phyloP scores from a whole-genome alignment of 2,113 vertebrate genomes.

The Agapornis roseicollis region DNA sequence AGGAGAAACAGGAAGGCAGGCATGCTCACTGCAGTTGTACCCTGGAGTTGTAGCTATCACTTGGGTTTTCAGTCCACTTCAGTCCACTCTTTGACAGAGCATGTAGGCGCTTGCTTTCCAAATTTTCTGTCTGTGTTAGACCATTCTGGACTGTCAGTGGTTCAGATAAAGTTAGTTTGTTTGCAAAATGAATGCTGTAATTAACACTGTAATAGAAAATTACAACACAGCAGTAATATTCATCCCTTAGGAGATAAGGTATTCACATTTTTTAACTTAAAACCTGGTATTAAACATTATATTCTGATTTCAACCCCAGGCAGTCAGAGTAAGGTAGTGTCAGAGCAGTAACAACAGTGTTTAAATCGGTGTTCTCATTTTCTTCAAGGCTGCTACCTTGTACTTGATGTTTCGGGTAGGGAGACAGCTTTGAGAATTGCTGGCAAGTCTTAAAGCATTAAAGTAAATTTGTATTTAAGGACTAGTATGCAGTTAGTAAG shows the following conservation, averaged over 20 bases:
- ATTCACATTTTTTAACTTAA: background rate
- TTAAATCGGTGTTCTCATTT: background rate
- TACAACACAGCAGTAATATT: accelerated
- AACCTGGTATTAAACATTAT: background rate
- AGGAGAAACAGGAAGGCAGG: background rate
- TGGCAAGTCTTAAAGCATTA: background rate
- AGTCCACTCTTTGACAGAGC: background rate
- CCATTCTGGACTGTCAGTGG: background rate
- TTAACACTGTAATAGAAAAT: background rate
- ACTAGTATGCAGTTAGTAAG: background rate
- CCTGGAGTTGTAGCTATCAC: background rate
- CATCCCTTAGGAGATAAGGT: background rate
- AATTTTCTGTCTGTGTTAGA: background rate
- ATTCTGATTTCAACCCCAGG: background rate
- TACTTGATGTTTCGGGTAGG: background rate
- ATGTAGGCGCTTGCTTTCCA: background rate
- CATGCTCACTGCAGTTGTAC: accelerated
- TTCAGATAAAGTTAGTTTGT: background rate
- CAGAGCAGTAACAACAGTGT: background rate
- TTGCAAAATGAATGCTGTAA: background rate
- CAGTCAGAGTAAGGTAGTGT: background rate
- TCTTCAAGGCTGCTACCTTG: background rate
- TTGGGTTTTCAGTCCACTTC: background rate
- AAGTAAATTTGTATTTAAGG: background rate
- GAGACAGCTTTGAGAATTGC: background rate